A percentile compares a stretch with the other conserved stretches of the same genome.
phyloP scores from a whole-genome alignment of 2,113 vertebrate species.

The Xenopus tropicalis region UCB_Xtro_10.0 CM004446.2:109637501-109638000 shows the following conservation, averaged over 20 bases:
- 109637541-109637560: too few relatives aligned
- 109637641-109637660: conserved; percentile 1
- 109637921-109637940: too few relatives aligned
- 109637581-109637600: not conserved
- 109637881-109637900: not conserved
- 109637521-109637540: too few relatives aligned
- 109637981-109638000: too few relatives aligned
- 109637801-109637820: not conserved
- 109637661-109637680: conserved; percentile 12
- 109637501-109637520: too few relatives aligned
- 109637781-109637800: conserved; percentile 1
- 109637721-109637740: not conserved
- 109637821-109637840: conserved; percentile 2
- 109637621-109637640: not conserved
- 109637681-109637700: not conserved
- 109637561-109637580: not conserved
- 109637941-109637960: too few relatives aligned
- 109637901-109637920: too few relatives aligned
- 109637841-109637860: conserved; percentile 18
- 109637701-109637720: not conserved
- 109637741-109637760: conserved; percentile 16
- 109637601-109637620: not conserved
- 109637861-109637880: conserved; percentile 4
- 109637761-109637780: conserved; percentile 26
- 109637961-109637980: too few relatives aligned